Base-by-base conservation (phyloP, 2,797 vertebrate genomes). In the Sphenopsis melanotis region DNA sequence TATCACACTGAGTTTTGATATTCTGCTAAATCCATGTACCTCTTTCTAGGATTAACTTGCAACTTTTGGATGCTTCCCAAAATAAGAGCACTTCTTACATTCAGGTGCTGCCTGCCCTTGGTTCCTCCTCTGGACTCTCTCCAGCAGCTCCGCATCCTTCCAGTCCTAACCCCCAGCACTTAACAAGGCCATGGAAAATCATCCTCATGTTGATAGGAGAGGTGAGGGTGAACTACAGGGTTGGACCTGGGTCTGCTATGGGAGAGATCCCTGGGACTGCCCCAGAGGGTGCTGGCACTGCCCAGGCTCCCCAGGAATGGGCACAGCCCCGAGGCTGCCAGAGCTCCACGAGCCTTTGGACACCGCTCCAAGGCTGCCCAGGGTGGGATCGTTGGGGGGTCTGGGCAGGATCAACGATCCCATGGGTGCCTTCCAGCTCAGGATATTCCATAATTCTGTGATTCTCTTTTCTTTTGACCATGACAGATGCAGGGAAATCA, bases 301-400 rank as follows among this genome's bases (percentile, higher is more conserved):
- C 34, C 39, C 79, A 29, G 76, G 63, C 64, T 69, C 12, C 76
- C 78, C 65, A 34, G 80, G 15, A 61, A n/a, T 29, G 66, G 65
- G 21, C 21, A 32, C 6, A 0, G 18, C 8, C 50, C 49, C 1
- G 17, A 34, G 34, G 15, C 68, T 56, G 17, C 30, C 59, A 49
- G 6, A 66, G 71, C 39, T 46, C 39, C 32, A 42, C 57, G 57
- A 41, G 41, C 0, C 0, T 15, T 53, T 6, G 41, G 9, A 5
- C 34, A 47, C 0, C 2, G 0, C 30, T 32, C n/a, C 60, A 52
- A 60, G 46, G 14, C 1, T 9, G 46, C 6, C 2, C 76, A 39
- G 76, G n/a, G 20, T 26, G 68, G 30, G 30, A 34, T 68, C 66
- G 24, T 47, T 68, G 77, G 34, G 26, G 34, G 4, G 39, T 34